Evolutionary conservation across 2,113 vertebrate species (phyloP).

Genomic region (Antigone vipio): DNA sequence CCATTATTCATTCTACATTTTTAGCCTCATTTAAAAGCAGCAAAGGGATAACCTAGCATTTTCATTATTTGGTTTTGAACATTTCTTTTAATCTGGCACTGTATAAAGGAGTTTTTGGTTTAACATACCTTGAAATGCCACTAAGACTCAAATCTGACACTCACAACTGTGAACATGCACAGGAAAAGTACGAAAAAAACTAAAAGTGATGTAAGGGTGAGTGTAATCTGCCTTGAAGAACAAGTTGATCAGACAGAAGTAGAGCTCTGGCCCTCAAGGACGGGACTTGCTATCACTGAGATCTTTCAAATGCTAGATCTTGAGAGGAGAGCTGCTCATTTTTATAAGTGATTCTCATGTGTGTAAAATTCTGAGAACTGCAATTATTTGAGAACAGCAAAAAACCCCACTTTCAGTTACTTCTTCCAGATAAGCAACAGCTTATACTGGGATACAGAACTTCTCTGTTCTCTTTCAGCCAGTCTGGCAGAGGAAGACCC

Average conservation of each 20-base stretch:
- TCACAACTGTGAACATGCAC: neutral
- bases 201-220: neutral
- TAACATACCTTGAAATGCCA: neutral
- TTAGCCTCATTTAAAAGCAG: neutral
- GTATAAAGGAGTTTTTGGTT: neutral
- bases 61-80: neutral
- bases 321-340: neutral
- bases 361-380: neutral
- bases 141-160: neutral
- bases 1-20: neutral
- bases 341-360: neutral
- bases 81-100: neutral
- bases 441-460: conserved; percentile 28
- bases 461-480: neutral
- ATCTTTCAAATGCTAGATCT: neutral
- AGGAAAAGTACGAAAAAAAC: neutral
- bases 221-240: neutral
- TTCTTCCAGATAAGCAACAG: conserved; percentile 6
- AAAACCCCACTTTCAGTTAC: neutral
- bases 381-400: neutral
- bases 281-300: neutral
- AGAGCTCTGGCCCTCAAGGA: neutral
- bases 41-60: neutral
- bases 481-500: neutral
- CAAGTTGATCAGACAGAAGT: neutral